These are phyloP conservation scores for Manduca sexta DNA, from an alignment of 1,140 invertebrate species.

Conservation along the genomic window DNA sequence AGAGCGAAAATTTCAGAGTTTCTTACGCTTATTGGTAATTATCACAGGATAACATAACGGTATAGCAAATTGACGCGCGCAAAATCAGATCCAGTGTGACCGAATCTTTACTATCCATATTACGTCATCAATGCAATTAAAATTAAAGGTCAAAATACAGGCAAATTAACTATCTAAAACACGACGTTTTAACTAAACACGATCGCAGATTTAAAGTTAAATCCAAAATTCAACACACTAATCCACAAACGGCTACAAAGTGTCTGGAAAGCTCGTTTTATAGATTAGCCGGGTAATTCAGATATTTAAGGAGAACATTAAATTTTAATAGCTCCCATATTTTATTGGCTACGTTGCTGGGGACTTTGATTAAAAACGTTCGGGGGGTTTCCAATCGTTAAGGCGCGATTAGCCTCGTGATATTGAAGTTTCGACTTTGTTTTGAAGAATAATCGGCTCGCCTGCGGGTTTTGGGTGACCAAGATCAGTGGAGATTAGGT, in stretches of 20 bases:
- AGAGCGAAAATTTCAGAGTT: no score
- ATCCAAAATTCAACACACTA: neutral
- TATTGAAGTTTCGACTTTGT: neutral
- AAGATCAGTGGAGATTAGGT: no score
- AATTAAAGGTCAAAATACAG: no score
- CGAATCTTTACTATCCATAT: no score
- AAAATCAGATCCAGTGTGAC: no score
- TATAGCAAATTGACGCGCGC: no score
- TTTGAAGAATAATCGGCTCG: no score
- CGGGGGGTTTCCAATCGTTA: constrained; percentile 13
- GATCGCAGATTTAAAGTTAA: neutral
- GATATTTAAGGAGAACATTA: constrained; percentile 20
- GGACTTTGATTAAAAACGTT: constrained; percentile 19
- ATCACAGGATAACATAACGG: no score
- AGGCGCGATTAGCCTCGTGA: constrained; percentile 5
- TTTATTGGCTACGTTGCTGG: constrained; percentile 15
- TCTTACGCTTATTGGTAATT: no score
- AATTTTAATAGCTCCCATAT: constrained; percentile 27
- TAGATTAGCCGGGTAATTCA: constrained; percentile 12
- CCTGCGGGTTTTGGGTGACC: no score
- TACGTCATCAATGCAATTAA: no score
- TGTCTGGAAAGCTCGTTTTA: constrained; percentile 6
- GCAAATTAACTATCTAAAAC: no score
- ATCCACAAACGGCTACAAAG: constrained; percentile 4
- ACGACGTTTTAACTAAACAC: neutral